phyloP scores from a whole-genome alignment of 2,797 vertebrate species.

The Channallabes apus region DNA sequence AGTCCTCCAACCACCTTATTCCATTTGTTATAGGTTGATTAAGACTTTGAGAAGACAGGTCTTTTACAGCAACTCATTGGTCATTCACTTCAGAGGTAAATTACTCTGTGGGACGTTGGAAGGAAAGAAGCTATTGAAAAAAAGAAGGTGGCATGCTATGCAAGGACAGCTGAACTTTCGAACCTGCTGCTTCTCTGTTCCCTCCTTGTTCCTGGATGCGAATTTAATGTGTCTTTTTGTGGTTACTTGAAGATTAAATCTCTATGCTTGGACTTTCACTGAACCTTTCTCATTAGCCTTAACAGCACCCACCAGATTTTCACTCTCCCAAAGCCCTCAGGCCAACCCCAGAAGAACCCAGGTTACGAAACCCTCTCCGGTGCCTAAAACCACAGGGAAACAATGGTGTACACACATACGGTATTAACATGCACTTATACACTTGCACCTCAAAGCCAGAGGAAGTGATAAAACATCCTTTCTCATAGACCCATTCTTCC shows the following conservation, averaged over 20 bases:
- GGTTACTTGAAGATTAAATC: slow-evolving; percentile 68
- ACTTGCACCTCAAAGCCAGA: slow-evolving; percentile 25
- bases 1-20: slow-evolving; percentile 57
- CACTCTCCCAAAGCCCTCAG: slow-evolving; percentile 41
- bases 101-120: slow-evolving; percentile 65
- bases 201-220: slow-evolving; percentile 66
- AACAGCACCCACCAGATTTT: slow-evolving; percentile 54
- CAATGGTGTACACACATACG: slow-evolving; percentile 23
- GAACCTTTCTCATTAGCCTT: slow-evolving; percentile 79
- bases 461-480: slow-evolving; percentile 27
- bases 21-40: slow-evolving; percentile 65
- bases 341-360: slow-evolving; percentile 39
- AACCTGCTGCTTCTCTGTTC: slow-evolving; percentile 76
- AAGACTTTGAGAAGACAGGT: slow-evolving; percentile 58
- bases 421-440: slow-evolving; percentile 27
- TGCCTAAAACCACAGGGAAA: slow-evolving; percentile 41
- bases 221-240: slow-evolving; percentile 70
- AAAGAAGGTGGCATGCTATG: slow-evolving; percentile 74
- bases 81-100: slow-evolving; percentile 70
- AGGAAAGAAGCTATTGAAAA: slow-evolving; percentile 69
- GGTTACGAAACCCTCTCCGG: slow-evolving; percentile 34
- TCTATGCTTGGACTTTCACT: slow-evolving; percentile 75
- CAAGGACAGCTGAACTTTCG: slow-evolving; percentile 78
- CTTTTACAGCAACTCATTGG: slow-evolving; percentile 62
- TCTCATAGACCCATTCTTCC: slow-evolving; percentile 33